Percentiles rank a stretch among this genome's conserved stretches.
phyloP scores from a whole-genome alignment of 2,113 vertebrate genomes.

The Paedocypris sp. region DNA sequence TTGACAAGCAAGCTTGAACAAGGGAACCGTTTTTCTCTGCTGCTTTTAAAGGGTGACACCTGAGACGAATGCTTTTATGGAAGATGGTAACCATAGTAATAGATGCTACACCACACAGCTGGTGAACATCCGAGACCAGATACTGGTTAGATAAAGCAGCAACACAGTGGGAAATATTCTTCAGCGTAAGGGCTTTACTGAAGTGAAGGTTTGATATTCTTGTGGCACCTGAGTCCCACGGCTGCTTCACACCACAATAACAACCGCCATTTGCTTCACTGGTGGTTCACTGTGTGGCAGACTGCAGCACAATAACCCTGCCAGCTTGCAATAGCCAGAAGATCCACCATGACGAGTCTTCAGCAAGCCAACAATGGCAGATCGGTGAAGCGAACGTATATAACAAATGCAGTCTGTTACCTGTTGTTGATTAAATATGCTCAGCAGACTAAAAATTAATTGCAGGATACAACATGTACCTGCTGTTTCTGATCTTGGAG shows the following conservation, averaged over 20 bases:
- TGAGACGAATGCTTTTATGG: neutral
- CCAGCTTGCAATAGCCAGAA: neutral
- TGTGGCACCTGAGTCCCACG: constrained; percentile 9
- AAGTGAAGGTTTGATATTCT: constrained; percentile 1
- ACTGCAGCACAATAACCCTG: neutral
- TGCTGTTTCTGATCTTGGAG: constrained; percentile 34
- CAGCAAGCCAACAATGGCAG: neutral
- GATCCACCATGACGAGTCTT: constrained; percentile 5
- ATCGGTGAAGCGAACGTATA: neutral
- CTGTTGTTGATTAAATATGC: constrained; percentile 24
- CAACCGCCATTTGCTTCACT: neutral
- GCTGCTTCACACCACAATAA: neutral
- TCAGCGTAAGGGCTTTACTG: neutral
- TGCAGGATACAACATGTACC: constrained; percentile 27
- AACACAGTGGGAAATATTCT: constrained; percentile 12
- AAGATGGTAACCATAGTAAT: neutral
- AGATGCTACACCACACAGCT: neutral
- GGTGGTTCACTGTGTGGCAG: neutral
- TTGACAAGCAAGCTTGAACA: neutral
- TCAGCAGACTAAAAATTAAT: constrained; percentile 35
- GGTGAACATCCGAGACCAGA: constrained; percentile 2
- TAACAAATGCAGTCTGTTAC: constrained; percentile 25
- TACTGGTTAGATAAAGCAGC: constrained; percentile 15
- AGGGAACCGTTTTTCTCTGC: neutral
- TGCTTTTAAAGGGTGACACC: neutral